These are phyloP conservation scores for Daphoenositta chrysoptera DNA, from an alignment of 2,113 vertebrate genomes.

Conservation along the genomic window DNA sequence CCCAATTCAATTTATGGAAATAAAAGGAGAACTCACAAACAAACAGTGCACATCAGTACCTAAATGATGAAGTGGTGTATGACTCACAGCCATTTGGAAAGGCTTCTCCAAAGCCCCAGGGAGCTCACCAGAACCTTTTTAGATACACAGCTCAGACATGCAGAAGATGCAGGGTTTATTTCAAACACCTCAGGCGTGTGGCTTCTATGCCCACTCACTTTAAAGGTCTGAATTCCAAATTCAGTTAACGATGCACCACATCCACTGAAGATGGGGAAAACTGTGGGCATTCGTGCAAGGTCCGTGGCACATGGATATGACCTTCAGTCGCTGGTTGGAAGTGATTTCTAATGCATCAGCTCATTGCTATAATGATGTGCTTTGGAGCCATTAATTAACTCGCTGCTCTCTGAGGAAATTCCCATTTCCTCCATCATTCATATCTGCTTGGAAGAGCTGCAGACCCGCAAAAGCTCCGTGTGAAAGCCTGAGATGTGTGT, in stretches of 20 bases:
- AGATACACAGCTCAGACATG: neutral
- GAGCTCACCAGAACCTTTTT: neutral
- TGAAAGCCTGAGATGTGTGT: neutral
- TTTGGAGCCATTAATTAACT: constrained; percentile 51
- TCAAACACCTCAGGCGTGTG: neutral
- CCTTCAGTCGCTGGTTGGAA: neutral
- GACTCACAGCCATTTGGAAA: constrained; percentile 17
- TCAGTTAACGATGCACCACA: neutral
- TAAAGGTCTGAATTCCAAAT: neutral
- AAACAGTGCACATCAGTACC: neutral
- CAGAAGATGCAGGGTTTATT: neutral
- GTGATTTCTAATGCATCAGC: neutral
- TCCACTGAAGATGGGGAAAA: neutral
- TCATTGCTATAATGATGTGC: neutral
- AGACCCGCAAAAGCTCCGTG: neutral
- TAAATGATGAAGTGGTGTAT: constrained; percentile 6
- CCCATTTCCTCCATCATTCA: neutral
- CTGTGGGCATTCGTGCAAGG: neutral
- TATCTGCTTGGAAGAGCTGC: neutral
- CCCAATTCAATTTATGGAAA: neutral
- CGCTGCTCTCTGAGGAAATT: neutral
- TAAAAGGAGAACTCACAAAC: neutral
- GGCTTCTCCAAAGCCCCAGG: neutral
- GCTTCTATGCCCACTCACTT: neutral
- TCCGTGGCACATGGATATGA: neutral